These are phyloP conservation scores for Synchiropus splendidus DNA, from an alignment of 2,113 vertebrate genomes.

Conservation along the genomic window DNA sequence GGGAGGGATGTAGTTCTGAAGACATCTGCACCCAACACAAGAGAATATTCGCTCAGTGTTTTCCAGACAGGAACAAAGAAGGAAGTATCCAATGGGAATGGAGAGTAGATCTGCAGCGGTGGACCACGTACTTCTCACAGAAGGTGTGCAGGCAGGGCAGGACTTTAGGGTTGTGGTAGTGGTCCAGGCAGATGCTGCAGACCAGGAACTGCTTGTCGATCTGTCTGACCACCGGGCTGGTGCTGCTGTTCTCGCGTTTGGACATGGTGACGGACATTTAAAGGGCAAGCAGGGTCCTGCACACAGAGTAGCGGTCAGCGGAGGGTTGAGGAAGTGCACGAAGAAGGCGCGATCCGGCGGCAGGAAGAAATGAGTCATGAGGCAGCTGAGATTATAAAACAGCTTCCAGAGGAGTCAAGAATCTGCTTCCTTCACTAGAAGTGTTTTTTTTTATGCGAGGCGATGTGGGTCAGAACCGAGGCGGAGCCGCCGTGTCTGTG, in stretches of 20 bases:
- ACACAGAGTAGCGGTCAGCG: constrained; percentile 18
- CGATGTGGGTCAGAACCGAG: background rate
- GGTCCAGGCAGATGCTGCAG: constrained; percentile 93
- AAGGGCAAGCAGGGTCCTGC: constrained; percentile 30
- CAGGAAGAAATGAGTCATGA: constrained; percentile 43
- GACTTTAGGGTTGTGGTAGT: constrained; percentile 81
- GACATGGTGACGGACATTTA: constrained; percentile 75
- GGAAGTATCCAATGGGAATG: too few relatives aligned
- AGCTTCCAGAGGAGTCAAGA: background rate
- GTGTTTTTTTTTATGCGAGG: too few relatives aligned
- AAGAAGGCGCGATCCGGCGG: constrained; percentile 4
- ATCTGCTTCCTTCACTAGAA: too few relatives aligned
- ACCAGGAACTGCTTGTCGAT: constrained; percentile 97
- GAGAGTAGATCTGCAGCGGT: too few relatives aligned
- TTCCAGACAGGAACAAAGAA: too few relatives aligned
- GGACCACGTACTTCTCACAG: constrained; percentile 88
- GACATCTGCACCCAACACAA: constrained; percentile 64
- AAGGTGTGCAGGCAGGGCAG: constrained; percentile 91
- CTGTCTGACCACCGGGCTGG: constrained; percentile 86
- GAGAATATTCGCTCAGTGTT: background rate
- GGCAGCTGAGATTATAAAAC: constrained; percentile 11
- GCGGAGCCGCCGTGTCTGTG: constrained; percentile 8
- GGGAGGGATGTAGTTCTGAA: constrained; percentile 91
- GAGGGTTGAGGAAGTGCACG: constrained; percentile 13
- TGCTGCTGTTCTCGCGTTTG: constrained; percentile 73